A percentile compares a stretch with the other conserved stretches of the same genome.
Evolutionary conservation across 1,140 invertebrate genomes (phyloP).

Genomic region (Hormaphis cornu): DNA sequence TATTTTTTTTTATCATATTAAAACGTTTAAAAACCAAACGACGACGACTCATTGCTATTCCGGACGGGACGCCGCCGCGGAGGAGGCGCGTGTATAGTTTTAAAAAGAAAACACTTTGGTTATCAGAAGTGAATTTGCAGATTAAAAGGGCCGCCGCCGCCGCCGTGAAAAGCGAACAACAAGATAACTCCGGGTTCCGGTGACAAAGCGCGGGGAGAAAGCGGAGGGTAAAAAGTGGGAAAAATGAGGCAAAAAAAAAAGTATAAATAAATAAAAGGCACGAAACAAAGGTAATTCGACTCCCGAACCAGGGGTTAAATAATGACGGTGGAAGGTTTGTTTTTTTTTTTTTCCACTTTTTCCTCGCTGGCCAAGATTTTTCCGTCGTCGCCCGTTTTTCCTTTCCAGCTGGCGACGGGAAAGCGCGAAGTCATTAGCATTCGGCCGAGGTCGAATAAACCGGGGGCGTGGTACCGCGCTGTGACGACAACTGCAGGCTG

Average conservation of each 20-base stretch:
- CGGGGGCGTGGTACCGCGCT: too few species aligned
- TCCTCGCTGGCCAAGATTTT: constrained; percentile 18
- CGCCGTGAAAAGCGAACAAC: not conserved
- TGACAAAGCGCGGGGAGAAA: constrained; percentile 16
- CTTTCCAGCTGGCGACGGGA: not conserved
- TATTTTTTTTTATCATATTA: constrained; percentile 28
- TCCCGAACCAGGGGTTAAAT: constrained; percentile 28
- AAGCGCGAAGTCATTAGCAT: constrained; percentile 29
- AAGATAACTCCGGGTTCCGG: constrained; percentile 28
- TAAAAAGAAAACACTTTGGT: constrained; percentile 25
- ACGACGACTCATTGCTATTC: constrained; percentile 22
- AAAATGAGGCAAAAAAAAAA: not conserved
- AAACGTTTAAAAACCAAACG: constrained; percentile 24
- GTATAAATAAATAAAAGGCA: constrained; percentile 5
- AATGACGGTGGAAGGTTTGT: constrained; percentile 20
- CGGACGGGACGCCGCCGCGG: not conserved
- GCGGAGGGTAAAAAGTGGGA: not conserved
- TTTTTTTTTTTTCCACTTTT: not conserved
- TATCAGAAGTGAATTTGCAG: constrained; percentile 29
- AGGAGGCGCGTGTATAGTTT: too few species aligned
- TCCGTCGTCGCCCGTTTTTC: not conserved
- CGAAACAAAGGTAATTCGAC: constrained; percentile 29
- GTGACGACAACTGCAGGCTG: not conserved
- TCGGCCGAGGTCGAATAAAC: constrained; percentile 27
- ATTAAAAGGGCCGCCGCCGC: constrained; percentile 3